Base-by-base conservation (phyloP, 2,888 invertebrate species). In the Phrixothrix hirtus region DNA sequence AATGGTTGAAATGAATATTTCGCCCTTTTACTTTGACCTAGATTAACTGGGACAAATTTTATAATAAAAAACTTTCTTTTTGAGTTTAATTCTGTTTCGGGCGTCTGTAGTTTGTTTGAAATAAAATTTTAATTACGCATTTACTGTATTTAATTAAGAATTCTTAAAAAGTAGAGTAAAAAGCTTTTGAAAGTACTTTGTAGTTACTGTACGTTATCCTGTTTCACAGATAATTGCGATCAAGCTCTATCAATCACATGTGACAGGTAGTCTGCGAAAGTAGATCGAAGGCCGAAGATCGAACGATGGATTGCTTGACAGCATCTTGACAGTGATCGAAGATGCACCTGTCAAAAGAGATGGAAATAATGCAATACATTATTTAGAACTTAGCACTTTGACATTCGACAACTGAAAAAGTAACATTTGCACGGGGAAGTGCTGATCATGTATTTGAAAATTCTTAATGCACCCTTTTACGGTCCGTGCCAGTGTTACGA, bases 221-320 rank as follows among this genome's bases (percentile, higher is more conserved):
- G 49, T 49, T 58, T 39, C 54, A 49, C 38, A 64, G 65, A 67
- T 67, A 67, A 67, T 62, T 61, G 57, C 64, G 65, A 72, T 72
- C 70, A 64, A 69, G 68, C 64, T 64, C 68, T 68, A 73, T 73
- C 73, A 71, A 73, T 73, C 73, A 73, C 68, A 71, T 68, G 72
- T 72, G 73, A 72, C 72, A 70, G 70, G 66, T 66, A 65, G 68
- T 68, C 65, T 65, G 61, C 65, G 61, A 62, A 59, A 67, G 63
- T 63, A 60, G 55, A 61, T 61, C 58, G 60, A 61, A 58, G 53
- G 59, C 54, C 62, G 56, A 52, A 54, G 68, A 70, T 69, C 67
- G 65, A 70, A 70, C 63, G 73, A 72, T 73, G 73, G 72, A 73
- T 74, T 71, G 68, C 69, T 53, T 39, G 53, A 53, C 53, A 53